Conservation (phyloP, 2,113 vertebrate genomes). For the Dinomys branickii region DNA sequence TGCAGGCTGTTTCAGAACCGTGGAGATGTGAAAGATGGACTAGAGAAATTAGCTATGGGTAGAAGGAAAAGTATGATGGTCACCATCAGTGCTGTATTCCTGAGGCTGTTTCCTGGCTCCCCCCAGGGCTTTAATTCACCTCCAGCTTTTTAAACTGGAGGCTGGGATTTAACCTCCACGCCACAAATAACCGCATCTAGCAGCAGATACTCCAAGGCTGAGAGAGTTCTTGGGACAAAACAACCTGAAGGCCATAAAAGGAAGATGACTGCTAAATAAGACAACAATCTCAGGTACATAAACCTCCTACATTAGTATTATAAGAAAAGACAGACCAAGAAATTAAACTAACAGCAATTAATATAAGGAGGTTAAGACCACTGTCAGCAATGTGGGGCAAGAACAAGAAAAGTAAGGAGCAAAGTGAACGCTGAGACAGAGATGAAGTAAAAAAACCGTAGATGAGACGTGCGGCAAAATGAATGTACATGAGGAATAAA, state of each 20-base stretch:
- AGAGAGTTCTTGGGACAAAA: neutral
- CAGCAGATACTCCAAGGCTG: neutral
- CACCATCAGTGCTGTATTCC: neutral
- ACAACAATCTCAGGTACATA: neutral
- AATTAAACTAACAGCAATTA: slow-evolving; percentile 17
- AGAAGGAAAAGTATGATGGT: neutral
- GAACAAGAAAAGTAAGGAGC: neutral
- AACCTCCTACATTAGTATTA: neutral
- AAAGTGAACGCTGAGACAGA: neutral
- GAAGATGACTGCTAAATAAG: neutral
- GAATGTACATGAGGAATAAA: neutral
- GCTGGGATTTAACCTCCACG: neutral
- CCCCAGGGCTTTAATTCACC: neutral
- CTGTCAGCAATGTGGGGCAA: neutral
- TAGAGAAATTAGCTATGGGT: neutral
- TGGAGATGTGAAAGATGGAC: neutral
- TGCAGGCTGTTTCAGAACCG: neutral
- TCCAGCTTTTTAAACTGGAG: neutral
- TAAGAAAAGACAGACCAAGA: neutral
- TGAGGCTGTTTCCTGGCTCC: neutral
- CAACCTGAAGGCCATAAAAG: neutral
- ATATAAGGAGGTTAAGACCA: neutral
- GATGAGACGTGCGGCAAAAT: neutral
- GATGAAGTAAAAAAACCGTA: neutral
- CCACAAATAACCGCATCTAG: neutral